Conservation (phyloP, 2,888 invertebrate genomes). For the Archips crataeganus region DNA sequence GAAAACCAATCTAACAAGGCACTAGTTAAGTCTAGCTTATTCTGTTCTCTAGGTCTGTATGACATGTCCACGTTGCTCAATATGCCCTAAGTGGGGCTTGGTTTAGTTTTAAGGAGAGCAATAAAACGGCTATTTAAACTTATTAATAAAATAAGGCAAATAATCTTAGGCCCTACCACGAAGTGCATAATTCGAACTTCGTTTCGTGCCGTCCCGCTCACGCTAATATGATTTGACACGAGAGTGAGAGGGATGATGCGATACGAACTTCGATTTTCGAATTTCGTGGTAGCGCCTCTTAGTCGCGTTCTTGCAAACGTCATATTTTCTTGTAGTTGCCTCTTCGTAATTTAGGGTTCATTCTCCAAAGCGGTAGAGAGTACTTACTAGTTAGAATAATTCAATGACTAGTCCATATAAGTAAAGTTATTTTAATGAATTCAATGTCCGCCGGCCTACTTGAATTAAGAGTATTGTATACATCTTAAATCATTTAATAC, state of each 20-base stretch:
- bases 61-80: slow-evolving; percentile 84
- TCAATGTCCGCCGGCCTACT: slow-evolving; percentile 73
- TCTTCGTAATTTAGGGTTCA: slow-evolving; percentile 67
- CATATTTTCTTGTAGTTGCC: slow-evolving; percentile 53
- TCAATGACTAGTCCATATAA: slow-evolving; percentile 84
- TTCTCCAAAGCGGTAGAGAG: slow-evolving; percentile 85
- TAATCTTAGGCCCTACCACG: too few relatives aligned
- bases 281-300: too few relatives aligned
- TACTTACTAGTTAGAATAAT: slow-evolving; percentile 85
- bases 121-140: slow-evolving; percentile 57
- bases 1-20: slow-evolving; percentile 3
- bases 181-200: too few relatives aligned
- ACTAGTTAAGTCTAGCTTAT: slow-evolving; percentile 32
- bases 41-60: slow-evolving; percentile 48
- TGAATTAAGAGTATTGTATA: neutral
- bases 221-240: too few relatives aligned
- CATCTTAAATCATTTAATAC: neutral
- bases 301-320: slow-evolving; percentile 65
- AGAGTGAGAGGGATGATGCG: too few relatives aligned
- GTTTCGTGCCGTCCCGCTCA: too few relatives aligned
- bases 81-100: slow-evolving; percentile 72
- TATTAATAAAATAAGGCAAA: slow-evolving; percentile 63
- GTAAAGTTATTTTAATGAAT: slow-evolving; percentile 76
- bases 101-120: slow-evolving; percentile 79
- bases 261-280: too few relatives aligned